A percentile compares a stretch with the other conserved stretches of the same genome.
Evolutionary conservation across 2,113 vertebrate genomes (phyloP).

Genomic region (Fregata magnificens): DNA sequence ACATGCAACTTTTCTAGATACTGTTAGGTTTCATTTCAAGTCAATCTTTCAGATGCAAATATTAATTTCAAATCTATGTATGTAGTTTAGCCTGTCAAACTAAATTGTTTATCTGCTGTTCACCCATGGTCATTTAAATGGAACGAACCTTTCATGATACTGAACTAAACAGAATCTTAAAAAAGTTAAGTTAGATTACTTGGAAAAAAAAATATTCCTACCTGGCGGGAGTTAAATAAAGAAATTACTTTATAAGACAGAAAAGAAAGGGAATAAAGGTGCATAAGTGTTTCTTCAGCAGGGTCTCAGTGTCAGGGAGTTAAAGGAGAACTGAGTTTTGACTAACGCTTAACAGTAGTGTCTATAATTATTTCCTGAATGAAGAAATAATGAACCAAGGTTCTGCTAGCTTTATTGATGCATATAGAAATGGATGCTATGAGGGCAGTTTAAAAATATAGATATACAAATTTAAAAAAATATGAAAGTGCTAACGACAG

Average conservation of each 20-base stretch:
- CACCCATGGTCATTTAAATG: not conserved
- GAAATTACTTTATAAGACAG: not conserved
- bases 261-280: not conserved
- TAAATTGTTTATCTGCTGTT: not conserved
- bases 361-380: not conserved
- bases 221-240: not conserved
- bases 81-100: not conserved
- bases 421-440: not conserved
- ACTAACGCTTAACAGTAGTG: not conserved
- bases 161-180: not conserved
- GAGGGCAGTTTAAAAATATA: not conserved
- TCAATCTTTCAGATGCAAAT: slow-evolving; percentile 8
- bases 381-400: not conserved
- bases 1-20: not conserved
- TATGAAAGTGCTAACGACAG: not conserved
- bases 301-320: not conserved
- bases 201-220: not conserved
- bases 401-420: not conserved
- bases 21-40: not conserved
- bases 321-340: not conserved
- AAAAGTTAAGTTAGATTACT: not conserved
- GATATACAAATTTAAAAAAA: not conserved
- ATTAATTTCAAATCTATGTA: not conserved
- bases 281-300: not conserved
- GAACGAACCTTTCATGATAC: not conserved